Evolutionary conservation across 2,797 vertebrate genomes (phyloP).

Genomic region (Gymnothorax javanicus): DNA sequence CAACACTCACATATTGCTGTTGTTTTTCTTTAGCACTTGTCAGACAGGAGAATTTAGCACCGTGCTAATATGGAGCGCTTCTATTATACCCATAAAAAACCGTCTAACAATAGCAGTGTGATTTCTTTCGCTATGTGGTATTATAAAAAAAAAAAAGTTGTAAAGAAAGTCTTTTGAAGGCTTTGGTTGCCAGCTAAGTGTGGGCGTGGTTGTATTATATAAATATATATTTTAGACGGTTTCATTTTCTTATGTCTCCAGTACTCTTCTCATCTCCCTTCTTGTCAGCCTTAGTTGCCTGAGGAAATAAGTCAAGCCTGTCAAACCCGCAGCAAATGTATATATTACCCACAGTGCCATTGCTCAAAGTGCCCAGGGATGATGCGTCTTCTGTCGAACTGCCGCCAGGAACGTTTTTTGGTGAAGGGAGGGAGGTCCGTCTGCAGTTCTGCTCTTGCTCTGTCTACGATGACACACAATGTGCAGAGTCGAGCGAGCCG

Average conservation of each 20-base stretch:
- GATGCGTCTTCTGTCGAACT: background rate
- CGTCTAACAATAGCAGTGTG: background rate
- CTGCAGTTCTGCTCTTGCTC: background rate
- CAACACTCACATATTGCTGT: background rate
- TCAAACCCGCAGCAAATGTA: background rate
- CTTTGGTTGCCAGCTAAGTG: background rate
- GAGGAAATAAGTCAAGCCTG: constrained; percentile 5
- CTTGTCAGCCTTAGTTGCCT: constrained; percentile 12
- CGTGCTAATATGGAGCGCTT: background rate
- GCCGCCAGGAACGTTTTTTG: background rate
- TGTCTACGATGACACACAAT: background rate
- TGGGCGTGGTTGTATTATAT: constrained; percentile 2
- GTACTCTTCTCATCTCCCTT: background rate
- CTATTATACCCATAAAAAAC: background rate
- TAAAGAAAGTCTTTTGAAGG: background rate
- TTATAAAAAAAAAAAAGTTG: background rate
- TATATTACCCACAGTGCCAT: background rate
- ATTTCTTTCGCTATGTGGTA: background rate
- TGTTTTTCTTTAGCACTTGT: background rate
- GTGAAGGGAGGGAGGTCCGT: background rate
- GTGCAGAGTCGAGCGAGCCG: background rate
- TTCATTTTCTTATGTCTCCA: constrained; percentile 3
- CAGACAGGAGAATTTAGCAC: background rate
- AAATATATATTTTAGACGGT: background rate
- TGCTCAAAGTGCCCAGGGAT: background rate